phyloP scores from a whole-genome alignment of 2,888 invertebrate genomes.

The Helicoverpa assulta region DNA sequence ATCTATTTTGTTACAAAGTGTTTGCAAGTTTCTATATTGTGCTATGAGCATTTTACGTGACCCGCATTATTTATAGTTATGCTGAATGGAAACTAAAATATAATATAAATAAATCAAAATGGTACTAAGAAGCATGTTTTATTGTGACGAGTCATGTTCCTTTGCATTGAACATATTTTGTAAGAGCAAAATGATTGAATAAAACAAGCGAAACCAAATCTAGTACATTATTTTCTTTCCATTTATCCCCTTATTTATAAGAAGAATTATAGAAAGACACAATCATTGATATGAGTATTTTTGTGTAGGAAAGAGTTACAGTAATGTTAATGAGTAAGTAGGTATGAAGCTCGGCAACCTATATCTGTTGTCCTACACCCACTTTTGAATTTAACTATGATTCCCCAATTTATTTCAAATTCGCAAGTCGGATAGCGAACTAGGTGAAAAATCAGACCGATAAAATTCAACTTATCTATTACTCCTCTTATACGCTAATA shows the following conservation, averaged over 20 bases:
- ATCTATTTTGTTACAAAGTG: conserved; percentile 91
- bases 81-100: conserved; percentile 90
- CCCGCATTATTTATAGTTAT: conserved; percentile 90
- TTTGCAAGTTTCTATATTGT: conserved; percentile 90
- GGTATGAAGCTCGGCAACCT: no score
- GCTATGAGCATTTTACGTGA: conserved; percentile 91
- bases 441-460: neutral
- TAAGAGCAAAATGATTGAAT: conserved; percentile 90
- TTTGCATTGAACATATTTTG: conserved; percentile 91
- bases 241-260: conserved; percentile 16
- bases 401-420: neutral
- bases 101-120: conserved; percentile 90
- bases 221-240: conserved; percentile 79
- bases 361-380: no score
- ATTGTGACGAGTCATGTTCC: conserved; percentile 90
- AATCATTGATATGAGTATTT: no score
- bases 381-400: no score
- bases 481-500: conserved; percentile 41
- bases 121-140: conserved; percentile 91
- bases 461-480: conserved; percentile 54
- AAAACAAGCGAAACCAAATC: conserved; percentile 90
- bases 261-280: no score
- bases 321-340: no score
- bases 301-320: no score
- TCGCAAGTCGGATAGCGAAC: neutral